Base-by-base conservation (phyloP, 2,797 vertebrate species). In the Glossophaga mutica region DNA sequence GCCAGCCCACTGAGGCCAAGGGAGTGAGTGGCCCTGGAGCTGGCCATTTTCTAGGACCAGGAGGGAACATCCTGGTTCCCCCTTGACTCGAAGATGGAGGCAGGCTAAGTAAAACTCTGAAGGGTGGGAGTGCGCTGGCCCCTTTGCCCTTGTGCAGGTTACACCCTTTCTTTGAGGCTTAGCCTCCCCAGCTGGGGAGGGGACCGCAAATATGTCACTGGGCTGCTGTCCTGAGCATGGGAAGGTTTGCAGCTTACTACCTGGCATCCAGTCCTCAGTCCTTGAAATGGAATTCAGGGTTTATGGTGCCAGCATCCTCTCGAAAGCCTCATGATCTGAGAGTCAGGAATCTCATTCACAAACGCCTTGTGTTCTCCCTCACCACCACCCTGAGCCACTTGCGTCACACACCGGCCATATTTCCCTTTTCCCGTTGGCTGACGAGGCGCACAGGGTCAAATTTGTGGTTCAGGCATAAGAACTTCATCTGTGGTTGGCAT, bases 151-250 rank as follows among this genome's bases (percentile, higher is more conserved):
- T 15, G 34, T 10, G 4, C 21, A 52, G 32, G 22, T 9, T 3
- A 18, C 2, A 3, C 0, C 0, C 0, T n/a, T 81, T 37, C 29
- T 55, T 82, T 1, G 9, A 48, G 57, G 12, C 68, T 82, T 26
- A n/a, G n/a, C 24, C 32, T 42, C 9, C 44, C 44, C 46, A 2
- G 12, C 42, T 2, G 11, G 34, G n/a, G 21, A 10, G 4, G 44
- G 26, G 34, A 6, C 68, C n/a, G 26, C 21, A 39, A 1, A 7
- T 6, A 1, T 1, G 16, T 12, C 14, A 7, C 6, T 0, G 6
- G 8, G 55, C 57, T 62, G 15, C 15, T 34, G 0, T 3, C 0
- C 11, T 50, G 14, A 18, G 1, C 24, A 0, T 0, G 18, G 26
- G 15, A 10, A 10, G 5, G 14, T 12, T 1, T 3, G 3, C 1